Conservation (phyloP, 2,888 invertebrate genomes). For the Brachylomia viminalis region DNA sequence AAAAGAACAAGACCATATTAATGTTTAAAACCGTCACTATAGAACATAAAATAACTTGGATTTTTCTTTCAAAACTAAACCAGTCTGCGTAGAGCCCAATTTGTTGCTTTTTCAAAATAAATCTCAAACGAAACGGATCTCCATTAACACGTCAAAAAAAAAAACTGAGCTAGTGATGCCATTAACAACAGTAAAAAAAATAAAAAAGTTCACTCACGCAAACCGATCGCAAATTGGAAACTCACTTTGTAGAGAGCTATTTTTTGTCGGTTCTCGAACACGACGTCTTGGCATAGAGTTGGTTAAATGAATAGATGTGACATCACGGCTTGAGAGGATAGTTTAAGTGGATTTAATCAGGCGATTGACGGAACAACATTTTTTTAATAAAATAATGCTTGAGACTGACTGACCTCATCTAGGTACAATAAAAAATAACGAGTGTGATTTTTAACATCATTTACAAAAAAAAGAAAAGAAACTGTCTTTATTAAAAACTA, state of each 20-base stretch:
- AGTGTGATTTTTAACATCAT: not conserved
- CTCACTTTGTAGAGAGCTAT: conserved; percentile 71
- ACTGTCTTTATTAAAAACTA: not conserved
- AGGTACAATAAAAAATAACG: not conserved
- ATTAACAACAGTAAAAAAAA: conserved; percentile 72
- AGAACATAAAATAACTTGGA: not conserved
- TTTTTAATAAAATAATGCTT: not conserved
- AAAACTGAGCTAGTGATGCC: conserved; percentile 62
- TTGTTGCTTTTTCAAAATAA: conserved; percentile 25
- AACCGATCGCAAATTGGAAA: conserved; percentile 76
- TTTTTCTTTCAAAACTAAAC: conserved; percentile 12
- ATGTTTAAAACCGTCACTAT: not conserved
- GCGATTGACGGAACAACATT: not conserved
- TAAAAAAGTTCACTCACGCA: conserved; percentile 72
- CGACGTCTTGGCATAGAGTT: conserved; percentile 68
- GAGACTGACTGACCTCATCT: not conserved
- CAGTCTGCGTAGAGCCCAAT: conserved; percentile 33
- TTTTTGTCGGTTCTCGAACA: conserved; percentile 73
- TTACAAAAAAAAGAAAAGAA: not conserved
- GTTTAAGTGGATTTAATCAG: not conserved
- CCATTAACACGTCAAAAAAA: conserved; percentile 39
- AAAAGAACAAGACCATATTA: too few relatives aligned
- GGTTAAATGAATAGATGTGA: conserved; percentile 45
- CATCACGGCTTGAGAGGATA: not conserved
- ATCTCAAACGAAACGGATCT: conserved; percentile 17